These are phyloP conservation scores for Xylota segnis DNA, from an alignment of 2,888 invertebrate genomes.

Conservation along the genomic window DNA sequence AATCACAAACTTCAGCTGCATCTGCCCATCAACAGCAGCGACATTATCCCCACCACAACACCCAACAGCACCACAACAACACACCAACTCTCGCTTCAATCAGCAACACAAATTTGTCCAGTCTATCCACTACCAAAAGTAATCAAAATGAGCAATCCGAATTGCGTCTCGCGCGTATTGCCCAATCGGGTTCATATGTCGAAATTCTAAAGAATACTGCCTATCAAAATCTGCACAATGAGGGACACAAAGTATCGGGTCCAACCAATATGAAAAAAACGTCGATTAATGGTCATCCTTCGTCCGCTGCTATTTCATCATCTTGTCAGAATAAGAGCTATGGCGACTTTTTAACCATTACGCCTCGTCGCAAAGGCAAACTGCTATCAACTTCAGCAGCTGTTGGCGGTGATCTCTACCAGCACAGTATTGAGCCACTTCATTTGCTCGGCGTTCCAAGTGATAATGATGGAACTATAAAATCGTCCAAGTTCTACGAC, in stretches of 20 bases:
- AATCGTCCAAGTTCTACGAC: constrained; percentile 79
- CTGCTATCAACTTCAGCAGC: constrained; percentile 73
- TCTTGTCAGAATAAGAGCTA: constrained; percentile 82
- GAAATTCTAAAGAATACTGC: constrained; percentile 81
- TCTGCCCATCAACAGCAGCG: constrained; percentile 74
- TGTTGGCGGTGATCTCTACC: constrained; percentile 77
- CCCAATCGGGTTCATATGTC: constrained; percentile 82
- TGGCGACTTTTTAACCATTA: constrained; percentile 82
- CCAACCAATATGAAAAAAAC: constrained; percentile 46
- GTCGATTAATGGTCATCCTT: constrained; percentile 30
- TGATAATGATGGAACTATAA: constrained; percentile 76
- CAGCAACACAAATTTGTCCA: constrained; percentile 82
- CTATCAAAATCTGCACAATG: constrained; percentile 58
- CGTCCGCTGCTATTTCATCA: constrained; percentile 40
- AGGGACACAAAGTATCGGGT: constrained; percentile 29
- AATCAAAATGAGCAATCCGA: constrained; percentile 80
- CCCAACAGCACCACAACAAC: constrained; percentile 80
- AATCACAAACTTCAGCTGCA: constrained; percentile 78
- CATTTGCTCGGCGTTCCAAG: constrained; percentile 80
- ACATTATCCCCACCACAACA: constrained; percentile 76
- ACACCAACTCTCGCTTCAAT: constrained; percentile 78
- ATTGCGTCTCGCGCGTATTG: constrained; percentile 79
- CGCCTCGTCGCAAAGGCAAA: constrained; percentile 81
- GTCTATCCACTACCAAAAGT: constrained; percentile 80
- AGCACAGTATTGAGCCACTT: constrained; percentile 81